Evolutionary conservation across 2,888 invertebrate genomes (phyloP), one percentile per base, ranked within the genome.

Genomic region (Linnaemya vulpina): DNA sequence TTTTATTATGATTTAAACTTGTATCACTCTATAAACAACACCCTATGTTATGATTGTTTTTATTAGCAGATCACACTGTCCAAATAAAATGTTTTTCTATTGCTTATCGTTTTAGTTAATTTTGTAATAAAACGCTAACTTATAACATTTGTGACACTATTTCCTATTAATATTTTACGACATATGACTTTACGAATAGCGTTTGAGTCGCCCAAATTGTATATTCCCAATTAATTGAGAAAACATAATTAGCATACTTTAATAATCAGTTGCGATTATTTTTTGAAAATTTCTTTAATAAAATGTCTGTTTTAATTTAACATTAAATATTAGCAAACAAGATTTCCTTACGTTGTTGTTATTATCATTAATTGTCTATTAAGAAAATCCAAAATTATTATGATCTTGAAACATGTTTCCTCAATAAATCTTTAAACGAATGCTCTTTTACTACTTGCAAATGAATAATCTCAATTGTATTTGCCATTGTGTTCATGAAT

Each of bases 341-440:
- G 30, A 71, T 71, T 71, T 71, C 17, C 17, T 30, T 20, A 55
- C 17, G 43, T n/a, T 58, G 2, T 58, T 38, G 38, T 11, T 30
- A 30, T 30, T 30, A 30, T 70, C 25, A 70, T 46, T 58, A 73
- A 46, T 60, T 73, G 43, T 46, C 43, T 35, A 43, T 46, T 17
- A 65, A 63, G 46, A 75, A 76, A 55, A 58, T 55, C 46, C 30
- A 67, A 76, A 67, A 67, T 67, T 76, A 55, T 76, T 76, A n/a
- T 55, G 76, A 76, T 76, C 76, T 76, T 76, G 46, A 76, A 76
- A 76, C 35, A 35, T 22, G 67, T 76, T 76, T 67, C 55, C 76
- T 76, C 76, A 65, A 75, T 63, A 75, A 75, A 75, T 65, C 51
- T 75, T 53, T 53, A 35, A 63, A 51, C 51, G 22, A 25, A 63